phyloP scores from a whole-genome alignment of 1,140 invertebrate species.

The Cotesia glomerata region DNA sequence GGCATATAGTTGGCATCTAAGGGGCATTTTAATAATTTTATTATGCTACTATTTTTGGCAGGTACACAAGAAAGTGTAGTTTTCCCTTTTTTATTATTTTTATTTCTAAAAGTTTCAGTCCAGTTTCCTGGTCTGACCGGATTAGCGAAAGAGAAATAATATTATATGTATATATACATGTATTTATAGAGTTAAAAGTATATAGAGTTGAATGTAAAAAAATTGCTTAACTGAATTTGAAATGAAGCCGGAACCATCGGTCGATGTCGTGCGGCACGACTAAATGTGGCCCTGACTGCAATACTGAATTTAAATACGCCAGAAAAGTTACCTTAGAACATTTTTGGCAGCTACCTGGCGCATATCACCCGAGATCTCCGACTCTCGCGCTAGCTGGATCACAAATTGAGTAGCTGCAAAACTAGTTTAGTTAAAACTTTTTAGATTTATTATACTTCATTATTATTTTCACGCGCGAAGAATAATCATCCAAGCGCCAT shows the following conservation, averaged over 20 bases:
- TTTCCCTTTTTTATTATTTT: too few species aligned
- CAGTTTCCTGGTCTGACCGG: not conserved
- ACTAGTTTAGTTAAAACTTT: conserved; percentile 57
- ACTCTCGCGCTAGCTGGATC: conserved; percentile 32
- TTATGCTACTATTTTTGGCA: too few species aligned
- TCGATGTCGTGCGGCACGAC: conserved; percentile 31
- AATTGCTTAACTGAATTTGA: conserved; percentile 13
- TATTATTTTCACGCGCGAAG: conserved; percentile 57
- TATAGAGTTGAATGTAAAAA: conserved; percentile 6
- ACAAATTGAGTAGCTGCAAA: conserved; percentile 50
- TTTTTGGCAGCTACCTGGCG: conserved; percentile 51
- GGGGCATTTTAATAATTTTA: too few species aligned
- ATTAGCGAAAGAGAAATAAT: conserved; percentile 1
- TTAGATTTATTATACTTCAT: conserved; percentile 60
- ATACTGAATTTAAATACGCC: conserved; percentile 46
- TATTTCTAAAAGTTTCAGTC: too few species aligned
- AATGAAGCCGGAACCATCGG: conserved; percentile 19
- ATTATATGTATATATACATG: not conserved
- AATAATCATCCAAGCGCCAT: conserved; percentile 45
- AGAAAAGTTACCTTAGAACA: conserved; percentile 50
- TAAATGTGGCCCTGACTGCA: conserved; percentile 34
- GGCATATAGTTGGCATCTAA: too few species aligned
- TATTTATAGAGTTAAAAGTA: not conserved
- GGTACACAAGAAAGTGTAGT: too few species aligned
- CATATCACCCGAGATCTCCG: conserved; percentile 14